phyloP scores from a whole-genome alignment of 2,888 invertebrate species.

The Leptura quadrifasciata region DNA sequence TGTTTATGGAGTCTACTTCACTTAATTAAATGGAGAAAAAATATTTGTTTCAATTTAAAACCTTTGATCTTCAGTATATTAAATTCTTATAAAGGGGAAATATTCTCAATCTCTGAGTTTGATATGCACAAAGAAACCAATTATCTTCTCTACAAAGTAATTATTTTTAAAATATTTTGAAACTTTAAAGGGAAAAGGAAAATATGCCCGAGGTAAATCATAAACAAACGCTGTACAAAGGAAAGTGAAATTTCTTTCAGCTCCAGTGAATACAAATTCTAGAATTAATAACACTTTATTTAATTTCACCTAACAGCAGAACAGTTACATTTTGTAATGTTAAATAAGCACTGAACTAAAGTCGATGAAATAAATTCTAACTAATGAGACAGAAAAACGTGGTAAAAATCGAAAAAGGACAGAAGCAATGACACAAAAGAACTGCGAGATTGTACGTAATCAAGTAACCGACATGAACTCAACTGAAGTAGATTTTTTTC shows the following conservation, averaged over 20 bases:
- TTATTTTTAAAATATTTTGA: neutral
- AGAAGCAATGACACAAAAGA: too few relatives aligned
- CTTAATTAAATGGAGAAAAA: neutral
- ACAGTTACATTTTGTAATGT: conserved; percentile 26
- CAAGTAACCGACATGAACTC: too few relatives aligned
- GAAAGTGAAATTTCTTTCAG: conserved; percentile 26
- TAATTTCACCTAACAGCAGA: conserved; percentile 9
- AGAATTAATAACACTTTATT: conserved; percentile 24
- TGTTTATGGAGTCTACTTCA: neutral
- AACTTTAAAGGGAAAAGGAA: conserved; percentile 1
- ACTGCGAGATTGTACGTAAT: too few relatives aligned
- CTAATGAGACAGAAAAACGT: too few relatives aligned
- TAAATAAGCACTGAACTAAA: too few relatives aligned
- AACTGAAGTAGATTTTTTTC: too few relatives aligned
- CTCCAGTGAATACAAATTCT: neutral
- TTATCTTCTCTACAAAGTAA: neutral
- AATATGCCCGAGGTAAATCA: neutral
- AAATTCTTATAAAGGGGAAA: neutral
- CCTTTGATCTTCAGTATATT: neutral
- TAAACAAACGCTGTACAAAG: conserved; percentile 19
- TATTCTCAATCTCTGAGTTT: neutral
- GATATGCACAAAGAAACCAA: neutral
- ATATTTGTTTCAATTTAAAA: neutral
- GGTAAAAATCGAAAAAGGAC: too few relatives aligned
- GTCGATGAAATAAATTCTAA: too few relatives aligned